phyloP scores from a whole-genome alignment of 1,140 invertebrate species.

The Dendroctonus valens region DNA sequence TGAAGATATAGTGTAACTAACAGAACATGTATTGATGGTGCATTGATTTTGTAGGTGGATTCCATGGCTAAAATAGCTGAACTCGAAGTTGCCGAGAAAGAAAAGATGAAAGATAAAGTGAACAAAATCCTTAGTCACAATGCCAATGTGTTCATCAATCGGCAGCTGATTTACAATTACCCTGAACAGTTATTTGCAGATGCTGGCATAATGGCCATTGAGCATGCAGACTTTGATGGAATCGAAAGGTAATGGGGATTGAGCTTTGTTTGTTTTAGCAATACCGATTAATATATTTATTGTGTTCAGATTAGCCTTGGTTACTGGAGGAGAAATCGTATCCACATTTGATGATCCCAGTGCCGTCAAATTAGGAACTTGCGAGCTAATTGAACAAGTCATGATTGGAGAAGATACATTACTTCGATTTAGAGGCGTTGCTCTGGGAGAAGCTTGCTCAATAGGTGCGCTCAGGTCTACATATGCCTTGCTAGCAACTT shows the following conservation, averaged over 20 bases:
- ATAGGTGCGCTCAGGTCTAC: conserved; percentile 57
- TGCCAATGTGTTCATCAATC: conserved; percentile 98
- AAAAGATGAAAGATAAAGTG: conserved; percentile 99
- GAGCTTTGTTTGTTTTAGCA: neutral
- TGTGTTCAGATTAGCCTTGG: conserved; percentile 24
- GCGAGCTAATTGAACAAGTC: conserved; percentile 91
- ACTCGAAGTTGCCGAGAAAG: conserved; percentile 95
- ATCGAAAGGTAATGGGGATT: conserved; percentile 73
- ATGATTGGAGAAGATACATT: conserved; percentile 98
- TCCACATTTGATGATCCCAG: conserved; percentile 97
- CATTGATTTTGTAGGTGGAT: conserved; percentile 65
- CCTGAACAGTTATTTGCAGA: conserved; percentile 99
- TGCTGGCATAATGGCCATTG: conserved; percentile 98
- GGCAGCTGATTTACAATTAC: conserved; percentile 99
- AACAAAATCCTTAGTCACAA: conserved; percentile 95
- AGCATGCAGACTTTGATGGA: conserved; percentile 99
- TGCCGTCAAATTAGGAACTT: conserved; percentile 88
- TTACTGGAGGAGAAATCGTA: conserved; percentile 82
- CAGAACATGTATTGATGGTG: neutral
- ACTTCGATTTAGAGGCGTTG: conserved; percentile 92
- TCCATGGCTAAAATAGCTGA: conserved; percentile 98
- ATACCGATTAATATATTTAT: conserved; percentile 2
- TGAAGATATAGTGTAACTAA: neutral
- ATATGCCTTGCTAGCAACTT: no score
- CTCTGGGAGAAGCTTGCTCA: conserved; percentile 94